A percentile compares a stretch with the other conserved stretches of the same genome.
Conservation (phyloP, 2,888 invertebrate species). For the Lepidocyrtinus sp. region DNA sequence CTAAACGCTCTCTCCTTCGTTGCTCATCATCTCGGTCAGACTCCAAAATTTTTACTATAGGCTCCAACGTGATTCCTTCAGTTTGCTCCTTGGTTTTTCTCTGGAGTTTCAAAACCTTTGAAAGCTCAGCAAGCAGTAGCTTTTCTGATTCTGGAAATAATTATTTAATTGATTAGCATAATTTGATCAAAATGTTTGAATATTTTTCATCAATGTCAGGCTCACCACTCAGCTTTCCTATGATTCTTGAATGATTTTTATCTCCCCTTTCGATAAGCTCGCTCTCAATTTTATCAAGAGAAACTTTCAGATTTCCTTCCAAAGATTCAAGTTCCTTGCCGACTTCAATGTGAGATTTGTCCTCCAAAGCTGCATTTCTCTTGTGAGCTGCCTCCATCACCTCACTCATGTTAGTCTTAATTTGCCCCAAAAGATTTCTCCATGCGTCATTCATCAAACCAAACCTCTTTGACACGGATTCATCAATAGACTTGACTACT, state of each 20-base stretch:
- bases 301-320: not conserved
- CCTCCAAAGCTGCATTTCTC: too few relatives aligned
- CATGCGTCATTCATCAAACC: slow-evolving; percentile 48
- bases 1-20: slow-evolving; percentile 58
- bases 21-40: slow-evolving; percentile 47
- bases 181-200: too few relatives aligned
- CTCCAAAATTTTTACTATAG: slow-evolving; percentile 58
- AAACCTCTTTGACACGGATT: slow-evolving; percentile 34
- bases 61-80: slow-evolving; percentile 50
- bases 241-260: not conserved
- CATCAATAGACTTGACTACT: slow-evolving; percentile 34
- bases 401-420: slow-evolving; percentile 33
- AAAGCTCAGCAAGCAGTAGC: slow-evolving; percentile 39
- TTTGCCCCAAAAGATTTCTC: slow-evolving; percentile 29
- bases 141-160: slow-evolving; percentile 57
- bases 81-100: slow-evolving; percentile 60
- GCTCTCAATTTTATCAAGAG: not conserved
- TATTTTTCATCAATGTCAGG: too few relatives aligned
- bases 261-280: not conserved
- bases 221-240: slow-evolving; percentile 26
- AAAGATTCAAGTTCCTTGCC: not conserved
- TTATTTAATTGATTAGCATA: too few relatives aligned
- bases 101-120: slow-evolving; percentile 44
- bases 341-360: not conserved
- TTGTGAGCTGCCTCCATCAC: not conserved